Base-by-base conservation (phyloP, 1,140 invertebrate species). In the Rhagoletis zephyria region DNA sequence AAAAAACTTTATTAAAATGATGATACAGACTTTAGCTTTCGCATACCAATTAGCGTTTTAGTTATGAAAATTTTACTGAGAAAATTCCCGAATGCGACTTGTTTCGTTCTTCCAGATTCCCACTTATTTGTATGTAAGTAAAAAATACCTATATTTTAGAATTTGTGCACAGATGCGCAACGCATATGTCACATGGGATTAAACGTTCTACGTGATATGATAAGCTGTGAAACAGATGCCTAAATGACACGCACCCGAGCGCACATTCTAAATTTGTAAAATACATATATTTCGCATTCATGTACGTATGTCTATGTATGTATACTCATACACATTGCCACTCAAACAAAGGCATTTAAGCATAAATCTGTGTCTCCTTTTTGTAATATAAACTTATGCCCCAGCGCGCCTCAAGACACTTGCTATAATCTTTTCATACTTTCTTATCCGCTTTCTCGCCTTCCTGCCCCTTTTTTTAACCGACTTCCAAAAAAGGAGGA, bases 181-280 rank as follows among this genome's bases (percentile, higher is more conserved):
- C 1, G 74, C 74, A 81, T 81, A 81, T 81, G 74, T 16, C 48
- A 7, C 48, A 30, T 81, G 74, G 51, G 74, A 81, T 56, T 81
- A 81, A 81, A 56, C 45, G 1, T 81, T 56, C 9, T 81, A 40
- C 48, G 48, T 81, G 48, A 51, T 56, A 30, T 48, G 74, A 81
- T 81, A 81, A 81, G 74, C 74, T 19, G 48, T 81, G 30, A 81
- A 81, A 51, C 74, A 81, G 74, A 81, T 81, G 74, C 45, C 45
- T 19, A 51, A 56, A 51, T 81, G 48, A 60, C 65, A 16, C 51
- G 51, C 56, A 16, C 40, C 59, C 12, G 40, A n/a, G 30, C 67
- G 40, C 19, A 40, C 19, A 74, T 6, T 85, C 10, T 30, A 85
- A 85, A 10, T 19, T 16, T 42, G 7, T 2, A 14, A 14, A 40